Evolutionary conservation across 2,797 vertebrate species (phyloP), one percentile per base, ranked within the genome.

Genomic region (Urophycis tenuis): DNA sequence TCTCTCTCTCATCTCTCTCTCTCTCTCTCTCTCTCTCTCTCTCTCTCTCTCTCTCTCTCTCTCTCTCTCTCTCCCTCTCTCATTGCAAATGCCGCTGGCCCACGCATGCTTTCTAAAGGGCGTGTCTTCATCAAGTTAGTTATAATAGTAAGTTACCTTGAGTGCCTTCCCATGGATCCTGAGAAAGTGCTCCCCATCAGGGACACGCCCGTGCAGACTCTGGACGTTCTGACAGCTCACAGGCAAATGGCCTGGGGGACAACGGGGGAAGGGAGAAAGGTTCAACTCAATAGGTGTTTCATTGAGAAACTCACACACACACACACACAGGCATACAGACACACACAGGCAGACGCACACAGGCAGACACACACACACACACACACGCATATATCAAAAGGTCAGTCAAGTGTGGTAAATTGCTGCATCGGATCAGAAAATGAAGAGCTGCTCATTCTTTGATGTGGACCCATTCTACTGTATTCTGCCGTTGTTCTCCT

Each of bases 171-270:
- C 96, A 88, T 93, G 91, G 81, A 98, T 82, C 31, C 87, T 91
- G 81, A 98, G 90, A 72, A 94, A 85, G 85, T 97, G 95, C 85
- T 98, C 96, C 0, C 94, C 92, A 25, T 99, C 96, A 78, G 92
- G 91, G 6, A 80, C 71, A 39, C 87, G 87, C 12, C 93, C 90
- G 7, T 87, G 89, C 39, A 92, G 79, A 73, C 85, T 88, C 88
- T 91, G 94, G 25, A 95, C 80, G 0, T 96, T 95, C 84, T 90
- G 92, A 88, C 97, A 99, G 88, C 85, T 96, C 35, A 90, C 89
- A 0, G 96, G 94, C 81, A 97, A 88, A 85, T 92, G 91, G 82
- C 97, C 97, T 99, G 87, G 22, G 53, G 53, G 7, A 17, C 53
- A 25, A 25, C 9, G 9, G 25, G 60, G 3, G 60, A 34, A 82